Percentiles rank a stretch among this genome's conserved stretches.
Evolutionary conservation across 2,888 invertebrate species (phyloP).

Genomic region (Spodoptera littoralis): DNA sequence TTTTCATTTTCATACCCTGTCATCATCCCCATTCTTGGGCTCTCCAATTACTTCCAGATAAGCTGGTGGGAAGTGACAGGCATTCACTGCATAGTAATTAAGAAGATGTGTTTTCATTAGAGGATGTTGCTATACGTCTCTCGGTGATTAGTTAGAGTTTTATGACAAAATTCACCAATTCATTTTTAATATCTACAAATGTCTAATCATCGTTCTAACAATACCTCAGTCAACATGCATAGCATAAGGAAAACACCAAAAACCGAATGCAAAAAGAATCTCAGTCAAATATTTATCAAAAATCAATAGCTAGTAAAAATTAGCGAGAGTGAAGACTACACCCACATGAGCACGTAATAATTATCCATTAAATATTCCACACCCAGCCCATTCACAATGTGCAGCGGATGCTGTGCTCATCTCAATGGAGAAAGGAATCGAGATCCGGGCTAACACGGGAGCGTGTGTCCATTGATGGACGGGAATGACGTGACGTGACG

Average conservation of each 20-base stretch:
- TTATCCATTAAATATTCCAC: slow-evolving; percentile 43
- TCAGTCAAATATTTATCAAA: background rate
- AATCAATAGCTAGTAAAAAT: slow-evolving; percentile 18
- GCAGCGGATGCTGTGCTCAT: slow-evolving; percentile 52
- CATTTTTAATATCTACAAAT: too few species aligned
- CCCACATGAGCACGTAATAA: slow-evolving; percentile 43
- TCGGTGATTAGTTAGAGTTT: too few species aligned
- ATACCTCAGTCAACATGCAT: background rate
- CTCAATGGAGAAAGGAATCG: slow-evolving; percentile 58
- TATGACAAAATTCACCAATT: too few species aligned
- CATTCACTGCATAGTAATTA: too few species aligned
- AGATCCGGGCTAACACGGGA: slow-evolving; percentile 26
- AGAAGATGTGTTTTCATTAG: too few species aligned
- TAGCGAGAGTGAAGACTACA: slow-evolving; percentile 37
- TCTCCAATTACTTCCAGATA: too few species aligned
- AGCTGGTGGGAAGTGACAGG: too few species aligned
- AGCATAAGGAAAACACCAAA: background rate
- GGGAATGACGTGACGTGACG: background rate
- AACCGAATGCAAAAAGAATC: background rate
- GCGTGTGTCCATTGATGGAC: slow-evolving; percentile 33
- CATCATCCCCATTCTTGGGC: too few species aligned
- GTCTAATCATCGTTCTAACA: too few species aligned
- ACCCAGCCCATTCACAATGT: slow-evolving; percentile 51
- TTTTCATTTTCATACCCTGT: too few species aligned
- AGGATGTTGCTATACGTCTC: too few species aligned